Percentiles rank a stretch among this genome's conserved stretches.
phyloP scores from a whole-genome alignment of 2,113 vertebrate genomes.

The Mesitornis unicolor region DNA sequence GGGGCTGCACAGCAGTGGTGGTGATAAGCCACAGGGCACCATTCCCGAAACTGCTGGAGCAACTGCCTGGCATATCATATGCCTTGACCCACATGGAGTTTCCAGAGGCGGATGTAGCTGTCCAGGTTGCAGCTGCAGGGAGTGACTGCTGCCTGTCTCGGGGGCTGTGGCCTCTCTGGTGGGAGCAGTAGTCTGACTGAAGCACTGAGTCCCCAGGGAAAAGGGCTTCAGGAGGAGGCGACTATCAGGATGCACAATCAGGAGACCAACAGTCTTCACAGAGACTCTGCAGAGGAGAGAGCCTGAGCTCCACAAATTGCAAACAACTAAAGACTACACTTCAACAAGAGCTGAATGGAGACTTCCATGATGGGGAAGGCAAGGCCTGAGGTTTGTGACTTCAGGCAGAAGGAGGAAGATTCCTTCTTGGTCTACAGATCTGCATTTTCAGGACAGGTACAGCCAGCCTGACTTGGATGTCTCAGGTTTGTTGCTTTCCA shows the following conservation, averaged over 20 bases:
- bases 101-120: neutral
- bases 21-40: neutral
- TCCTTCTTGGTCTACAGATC: neutral
- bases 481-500: neutral
- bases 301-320: neutral
- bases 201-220: neutral
- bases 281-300: neutral
- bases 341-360: neutral
- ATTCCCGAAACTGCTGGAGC: neutral
- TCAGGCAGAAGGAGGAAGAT: neutral
- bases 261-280: neutral
- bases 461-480: neutral
- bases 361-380: neutral
- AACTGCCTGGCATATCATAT: neutral
- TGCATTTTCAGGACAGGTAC: neutral
- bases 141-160: neutral
- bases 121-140: neutral
- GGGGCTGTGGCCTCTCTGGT: neutral
- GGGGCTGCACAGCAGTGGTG: neutral
- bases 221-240: neutral
- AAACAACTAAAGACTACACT: neutral
- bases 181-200: neutral
- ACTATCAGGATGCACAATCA: neutral
- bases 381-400: neutral
- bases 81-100: neutral